phyloP scores from a whole-genome alignment of 2,888 invertebrate genomes.

The Acanthopleura granulata region DNA sequence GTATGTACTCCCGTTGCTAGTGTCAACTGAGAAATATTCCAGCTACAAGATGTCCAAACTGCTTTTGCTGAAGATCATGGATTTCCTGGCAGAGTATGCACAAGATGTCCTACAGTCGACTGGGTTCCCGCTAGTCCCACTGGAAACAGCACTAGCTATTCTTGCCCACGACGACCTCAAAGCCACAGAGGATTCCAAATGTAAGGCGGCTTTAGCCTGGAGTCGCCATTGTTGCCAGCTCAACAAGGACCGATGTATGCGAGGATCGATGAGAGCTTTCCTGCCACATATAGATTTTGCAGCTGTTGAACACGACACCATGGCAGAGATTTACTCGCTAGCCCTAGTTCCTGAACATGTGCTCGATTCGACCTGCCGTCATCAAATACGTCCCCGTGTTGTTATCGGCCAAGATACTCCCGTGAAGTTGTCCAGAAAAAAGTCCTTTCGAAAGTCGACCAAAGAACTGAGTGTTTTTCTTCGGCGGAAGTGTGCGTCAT shows the following conservation, averaged over 20 bases:
- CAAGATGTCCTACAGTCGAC: not conserved
- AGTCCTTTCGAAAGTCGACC: too few species aligned
- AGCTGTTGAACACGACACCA: not conserved
- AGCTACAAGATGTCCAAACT: not conserved
- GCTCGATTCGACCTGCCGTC: not conserved
- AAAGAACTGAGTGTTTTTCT: too few species aligned
- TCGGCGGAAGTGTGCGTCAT: too few species aligned
- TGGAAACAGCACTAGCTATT: not conserved
- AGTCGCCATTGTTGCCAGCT: not conserved
- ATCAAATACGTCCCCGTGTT: not conserved
- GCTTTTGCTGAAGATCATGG: not conserved
- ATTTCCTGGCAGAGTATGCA: not conserved
- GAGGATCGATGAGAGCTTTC: not conserved
- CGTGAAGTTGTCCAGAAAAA: too few species aligned
- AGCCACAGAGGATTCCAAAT: not conserved
- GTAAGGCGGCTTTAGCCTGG: not conserved
- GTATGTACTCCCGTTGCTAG: not conserved
- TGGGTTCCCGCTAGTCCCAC: not conserved
- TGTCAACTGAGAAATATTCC: not conserved
- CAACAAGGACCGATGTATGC: not conserved
- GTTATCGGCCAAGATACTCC: not conserved
- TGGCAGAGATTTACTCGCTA: not conserved
- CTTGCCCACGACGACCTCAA: not conserved
- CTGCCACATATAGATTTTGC: not conserved
- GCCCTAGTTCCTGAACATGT: not conserved